Evolutionary conservation across 2,888 invertebrate genomes (phyloP), one percentile per base, ranked within the genome.

Genomic region (Gerosis bhagava): DNA sequence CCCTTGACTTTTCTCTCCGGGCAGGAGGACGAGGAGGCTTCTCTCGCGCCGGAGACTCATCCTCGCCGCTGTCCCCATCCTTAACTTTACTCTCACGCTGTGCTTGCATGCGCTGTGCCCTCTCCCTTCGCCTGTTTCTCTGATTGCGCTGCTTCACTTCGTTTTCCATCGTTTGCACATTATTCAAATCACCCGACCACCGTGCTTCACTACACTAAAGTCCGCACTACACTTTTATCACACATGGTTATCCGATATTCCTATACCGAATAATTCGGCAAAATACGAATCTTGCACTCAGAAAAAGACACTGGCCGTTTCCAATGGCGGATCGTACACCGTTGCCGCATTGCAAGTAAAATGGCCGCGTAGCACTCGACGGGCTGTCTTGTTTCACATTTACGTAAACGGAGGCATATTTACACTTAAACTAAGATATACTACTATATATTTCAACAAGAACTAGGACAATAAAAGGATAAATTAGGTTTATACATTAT

Each of bases 21-120:
- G 91, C 92, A 61, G 93, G 93, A 78, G 93, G 93, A 90, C 93
- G 90, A 79, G 93, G 93, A 74, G 95, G 93, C 89, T 94, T 94
- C 79, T 93, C 93, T 79, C 94, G 91, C 71, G 87, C 86, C 71
- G 88, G 90, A 82, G 90, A 89, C 90, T 93, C 93, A 91, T 93
- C 92, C 91, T 95, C 92, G 89, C 92, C 94, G 83, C 93, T 94
- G 89, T 93, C 93, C 89, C 92, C 94, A 90, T 93, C 93, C 88
- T 92, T 92, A 76, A 91, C 91, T 83, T 92, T 90, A 83, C 92
- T 92, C 90, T 94, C 94, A 86, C 94, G 93, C 90, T 95, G 95
- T 83, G 95, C 94, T 91, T 95, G 94, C 93, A 96, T 94, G 90
- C 96, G 95, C 92, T 96, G 96, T 77, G 96, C 96, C 90, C 96